A percentile compares a stretch with the other conserved stretches of the same genome.
Evolutionary conservation across 2,888 invertebrate genomes (phyloP).

Genomic region (Panzeria rudis): DNA sequence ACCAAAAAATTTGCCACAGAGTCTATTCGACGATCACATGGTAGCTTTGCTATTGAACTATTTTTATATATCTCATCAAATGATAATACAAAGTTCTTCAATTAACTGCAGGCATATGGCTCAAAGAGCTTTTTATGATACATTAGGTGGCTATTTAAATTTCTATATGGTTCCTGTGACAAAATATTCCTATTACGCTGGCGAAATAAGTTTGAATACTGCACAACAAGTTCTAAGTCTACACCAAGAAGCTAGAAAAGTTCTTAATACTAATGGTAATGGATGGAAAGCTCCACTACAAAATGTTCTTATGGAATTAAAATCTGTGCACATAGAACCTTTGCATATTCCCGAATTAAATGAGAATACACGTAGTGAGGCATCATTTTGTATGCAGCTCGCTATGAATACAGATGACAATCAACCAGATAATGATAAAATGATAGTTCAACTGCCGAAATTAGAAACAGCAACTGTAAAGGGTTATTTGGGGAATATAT

Average conservation of each 20-base stretch:
- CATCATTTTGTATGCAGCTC: slow-evolving; percentile 78
- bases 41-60: slow-evolving; percentile 80
- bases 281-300: slow-evolving; percentile 79
- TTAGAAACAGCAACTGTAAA: slow-evolving; percentile 77
- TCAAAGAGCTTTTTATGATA: slow-evolving; percentile 81
- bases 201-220: slow-evolving; percentile 77
- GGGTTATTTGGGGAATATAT: slow-evolving; percentile 79
- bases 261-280: slow-evolving; percentile 83
- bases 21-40: slow-evolving; percentile 77
- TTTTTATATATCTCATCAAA: slow-evolving; percentile 79
- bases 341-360: slow-evolving; percentile 67
- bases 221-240: slow-evolving; percentile 77
- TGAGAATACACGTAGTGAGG: slow-evolving; percentile 52
- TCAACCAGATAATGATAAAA: slow-evolving; percentile 76
- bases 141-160: slow-evolving; percentile 81
- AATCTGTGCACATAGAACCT: slow-evolving; percentile 75
- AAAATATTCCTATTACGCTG: slow-evolving; percentile 82
- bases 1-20: slow-evolving; percentile 78
- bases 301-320: slow-evolving; percentile 75
- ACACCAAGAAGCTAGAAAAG: slow-evolving; percentile 77
- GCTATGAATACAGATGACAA: slow-evolving; percentile 74
- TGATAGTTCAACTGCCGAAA: slow-evolving; percentile 81
- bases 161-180: slow-evolving; percentile 80
- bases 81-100: slow-evolving; percentile 76
- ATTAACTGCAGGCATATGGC: slow-evolving; percentile 73